Percentiles rank a stretch among this genome's conserved stretches.
phyloP scores from a whole-genome alignment of 2,888 invertebrate species.

The Acrobasis repandana region DNA sequence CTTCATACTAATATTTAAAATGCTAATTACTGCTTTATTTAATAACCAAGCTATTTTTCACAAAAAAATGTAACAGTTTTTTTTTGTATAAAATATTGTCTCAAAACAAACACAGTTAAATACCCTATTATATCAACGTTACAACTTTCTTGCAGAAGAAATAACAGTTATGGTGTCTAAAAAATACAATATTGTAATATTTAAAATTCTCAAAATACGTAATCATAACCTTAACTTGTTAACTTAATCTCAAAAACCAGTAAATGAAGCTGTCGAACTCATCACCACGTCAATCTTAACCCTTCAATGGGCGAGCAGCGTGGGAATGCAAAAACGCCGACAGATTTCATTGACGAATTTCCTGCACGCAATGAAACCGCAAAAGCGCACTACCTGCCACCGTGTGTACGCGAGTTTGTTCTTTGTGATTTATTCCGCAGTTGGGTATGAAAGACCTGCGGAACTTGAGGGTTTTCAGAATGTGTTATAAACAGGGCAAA shows the following conservation, averaged over 20 bases:
- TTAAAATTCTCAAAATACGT: neutral
- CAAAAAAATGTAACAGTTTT: too few species aligned
- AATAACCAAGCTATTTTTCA: too few species aligned
- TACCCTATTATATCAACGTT: too few species aligned
- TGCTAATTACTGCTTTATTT: too few species aligned
- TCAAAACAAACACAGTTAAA: too few species aligned
- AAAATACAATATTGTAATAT: too few species aligned
- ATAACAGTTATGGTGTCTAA: too few species aligned
- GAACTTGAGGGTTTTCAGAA: slow-evolving; percentile 57
- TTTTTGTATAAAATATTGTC: too few species aligned
- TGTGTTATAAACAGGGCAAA: slow-evolving; percentile 16
- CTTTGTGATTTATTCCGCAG: slow-evolving; percentile 44
- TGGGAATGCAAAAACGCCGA: slow-evolving; percentile 75
- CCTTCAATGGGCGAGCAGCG: slow-evolving; percentile 52
- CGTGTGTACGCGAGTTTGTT: slow-evolving; percentile 36
- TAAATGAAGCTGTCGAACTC: slow-evolving; percentile 26
- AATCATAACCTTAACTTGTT: slow-evolving; percentile 8
- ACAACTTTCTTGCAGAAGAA: too few species aligned
- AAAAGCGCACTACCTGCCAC: slow-evolving; percentile 69
- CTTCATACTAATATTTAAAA: too few species aligned
- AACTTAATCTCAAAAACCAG: slow-evolving; percentile 22
- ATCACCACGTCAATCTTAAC: slow-evolving; percentile 50
- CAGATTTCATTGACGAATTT: slow-evolving; percentile 71
- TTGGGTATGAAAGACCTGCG: slow-evolving; percentile 34
- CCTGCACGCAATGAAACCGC: slow-evolving; percentile 79